These are phyloP conservation scores for Tholera decimalis DNA, from an alignment of 2,888 invertebrate species.

Conservation along the genomic window DNA sequence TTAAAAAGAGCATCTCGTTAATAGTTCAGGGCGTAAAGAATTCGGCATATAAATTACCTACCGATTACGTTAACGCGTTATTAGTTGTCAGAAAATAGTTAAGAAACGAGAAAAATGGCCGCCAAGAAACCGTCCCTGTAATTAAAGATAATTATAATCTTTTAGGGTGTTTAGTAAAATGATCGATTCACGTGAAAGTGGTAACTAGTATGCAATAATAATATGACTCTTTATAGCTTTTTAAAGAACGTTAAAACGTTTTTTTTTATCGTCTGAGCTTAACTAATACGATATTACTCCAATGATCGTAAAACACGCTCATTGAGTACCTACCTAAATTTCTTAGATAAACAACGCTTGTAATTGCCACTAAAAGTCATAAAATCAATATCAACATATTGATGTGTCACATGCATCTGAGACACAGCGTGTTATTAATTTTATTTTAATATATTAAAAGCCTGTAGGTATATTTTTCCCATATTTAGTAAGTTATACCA, in stretches of 20 bases:
- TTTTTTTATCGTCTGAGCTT: constrained; percentile 80
- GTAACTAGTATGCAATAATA: constrained; percentile 74
- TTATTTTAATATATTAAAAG: constrained; percentile 69
- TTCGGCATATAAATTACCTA: constrained; percentile 85
- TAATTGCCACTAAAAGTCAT: constrained; percentile 76
- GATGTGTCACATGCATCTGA: constrained; percentile 73
- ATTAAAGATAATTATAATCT: constrained; percentile 76
- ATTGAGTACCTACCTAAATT: constrained; percentile 72
- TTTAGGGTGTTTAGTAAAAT: constrained; percentile 76
- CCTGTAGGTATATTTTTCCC: constrained; percentile 35
- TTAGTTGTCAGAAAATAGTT: constrained; percentile 79
- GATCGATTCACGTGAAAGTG: constrained; percentile 77
- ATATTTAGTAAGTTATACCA: constrained; percentile 38
- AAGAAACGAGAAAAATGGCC: constrained; percentile 74
- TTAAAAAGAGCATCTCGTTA: constrained; percentile 80
- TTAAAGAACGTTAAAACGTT: constrained; percentile 76
- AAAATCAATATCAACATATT: constrained; percentile 78
- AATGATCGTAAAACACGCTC: constrained; percentile 75
- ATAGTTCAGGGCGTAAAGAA: constrained; percentile 83
- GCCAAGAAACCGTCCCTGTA: constrained; percentile 70
- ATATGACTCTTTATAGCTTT: constrained; percentile 76
- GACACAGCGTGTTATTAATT: constrained; percentile 75
- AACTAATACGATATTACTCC: constrained; percentile 74
- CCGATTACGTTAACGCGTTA: constrained; percentile 84
- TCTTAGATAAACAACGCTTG: constrained; percentile 78